phyloP scores from a whole-genome alignment of 2,797 vertebrate genomes.

The Diceros bicornis region DNA sequence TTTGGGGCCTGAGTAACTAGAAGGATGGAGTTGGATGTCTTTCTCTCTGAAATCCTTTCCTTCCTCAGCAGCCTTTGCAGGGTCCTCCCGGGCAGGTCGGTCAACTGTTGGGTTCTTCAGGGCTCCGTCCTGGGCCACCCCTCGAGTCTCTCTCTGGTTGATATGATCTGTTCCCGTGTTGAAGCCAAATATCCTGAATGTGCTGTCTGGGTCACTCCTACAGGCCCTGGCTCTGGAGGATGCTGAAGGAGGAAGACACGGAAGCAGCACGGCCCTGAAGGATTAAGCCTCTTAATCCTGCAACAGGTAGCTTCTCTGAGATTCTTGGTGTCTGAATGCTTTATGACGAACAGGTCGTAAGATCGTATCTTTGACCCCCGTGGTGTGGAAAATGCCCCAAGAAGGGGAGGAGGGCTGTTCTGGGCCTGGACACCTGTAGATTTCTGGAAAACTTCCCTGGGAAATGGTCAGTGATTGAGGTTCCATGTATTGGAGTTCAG shows the following conservation, averaged over 20 bases:
- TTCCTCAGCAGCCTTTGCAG: neutral
- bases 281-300: neutral
- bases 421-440: neutral
- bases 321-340: neutral
- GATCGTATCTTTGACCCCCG: neutral
- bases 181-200: conserved; percentile 41
- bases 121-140: neutral
- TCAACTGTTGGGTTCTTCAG: neutral
- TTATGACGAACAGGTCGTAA: neutral
- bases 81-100: neutral
- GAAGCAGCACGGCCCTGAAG: conserved; percentile 59
- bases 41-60: neutral
- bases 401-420: neutral
- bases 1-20: neutral
- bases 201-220: conserved; percentile 27
- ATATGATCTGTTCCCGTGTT: neutral
- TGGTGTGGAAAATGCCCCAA: neutral
- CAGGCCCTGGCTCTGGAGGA: conserved; percentile 72
- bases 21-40: neutral
- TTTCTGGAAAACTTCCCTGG: neutral
- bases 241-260: conserved; percentile 63
- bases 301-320: conserved; percentile 68
- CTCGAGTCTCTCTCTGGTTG: neutral
- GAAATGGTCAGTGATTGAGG: neutral
- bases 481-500: neutral